Evolutionary conservation across 1,140 invertebrate genomes (phyloP), one percentile per base, ranked within the genome.

Genomic region (Whitmania pigra): DNA sequence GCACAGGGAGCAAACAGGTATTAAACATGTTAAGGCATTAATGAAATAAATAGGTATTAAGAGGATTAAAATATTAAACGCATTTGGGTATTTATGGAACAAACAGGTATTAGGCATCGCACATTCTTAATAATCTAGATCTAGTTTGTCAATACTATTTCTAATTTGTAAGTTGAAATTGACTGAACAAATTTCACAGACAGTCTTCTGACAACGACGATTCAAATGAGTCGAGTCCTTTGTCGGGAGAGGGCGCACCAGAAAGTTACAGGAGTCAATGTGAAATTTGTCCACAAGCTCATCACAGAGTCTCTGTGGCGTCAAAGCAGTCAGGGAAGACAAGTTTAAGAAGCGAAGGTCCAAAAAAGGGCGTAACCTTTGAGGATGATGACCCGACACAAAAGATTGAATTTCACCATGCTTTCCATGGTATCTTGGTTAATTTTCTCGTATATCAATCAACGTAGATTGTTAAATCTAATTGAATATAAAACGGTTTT

Each of bases 331-430:
- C 57, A 20, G 3, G 57, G 29, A 63, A 63, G 29, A 63, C 29
- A 25, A 63, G 57, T 31, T 25, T 63, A 25, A 22, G 57, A 63
- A 63, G 57, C 29, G 57, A 63, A 63, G 57, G 57, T 31, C 22
- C 3, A 22, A 63, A 63, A n/a, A 63, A 63, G 57, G 57, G 57
- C 57, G 57, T 63, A 7, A 63, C 57, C 22, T 63, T 63, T 63
- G 57, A 63, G 18, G 57, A 63, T 63, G 57, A 63, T 63, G 57
- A 63, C 22, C 29, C 22, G 22, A 25, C 57, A n/a, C 29, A 22
- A 7, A 63, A 63, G 22, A 31, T 63, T 49, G 43, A 49, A 49
- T 49, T 5, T 49, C 43, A 49, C 43, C 43, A 49, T 4, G 43
- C 43, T 13, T 49, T 49, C 43, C 9, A 49, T 5, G 43, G 43